phyloP scores from a whole-genome alignment of 2,888 invertebrate species.

The Agrilus mali region DNA sequence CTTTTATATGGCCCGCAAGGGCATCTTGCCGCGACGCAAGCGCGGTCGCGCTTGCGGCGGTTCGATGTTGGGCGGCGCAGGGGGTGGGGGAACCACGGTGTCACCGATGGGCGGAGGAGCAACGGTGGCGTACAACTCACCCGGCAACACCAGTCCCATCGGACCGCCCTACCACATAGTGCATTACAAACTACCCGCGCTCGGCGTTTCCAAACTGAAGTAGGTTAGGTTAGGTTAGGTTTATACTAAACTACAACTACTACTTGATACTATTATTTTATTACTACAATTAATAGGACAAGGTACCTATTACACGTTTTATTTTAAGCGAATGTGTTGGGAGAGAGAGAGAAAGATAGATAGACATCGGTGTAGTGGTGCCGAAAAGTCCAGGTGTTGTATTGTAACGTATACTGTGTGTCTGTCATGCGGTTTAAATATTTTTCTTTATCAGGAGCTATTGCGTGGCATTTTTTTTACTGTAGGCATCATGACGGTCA shows the following conservation, averaged over 20 bases:
- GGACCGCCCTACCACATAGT: constrained; percentile 66
- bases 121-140: constrained; percentile 29
- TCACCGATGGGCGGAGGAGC: constrained; percentile 19
- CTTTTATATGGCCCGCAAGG: constrained; percentile 80
- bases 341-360: too few relatives aligned
- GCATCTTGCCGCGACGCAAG: constrained; percentile 65
- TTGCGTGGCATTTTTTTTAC: too few relatives aligned
- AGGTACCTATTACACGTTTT: too few relatives aligned
- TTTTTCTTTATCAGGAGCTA: too few relatives aligned
- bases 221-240: constrained; percentile 16
- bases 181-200: constrained; percentile 58
- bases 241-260: not conserved
- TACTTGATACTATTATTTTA: too few relatives aligned
- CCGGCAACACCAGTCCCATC: constrained; percentile 47
- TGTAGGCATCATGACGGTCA: too few relatives aligned
- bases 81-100: constrained; percentile 17
- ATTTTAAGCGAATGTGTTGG: too few relatives aligned
- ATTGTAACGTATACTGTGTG: too few relatives aligned
- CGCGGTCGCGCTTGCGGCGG: constrained; percentile 52
- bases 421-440: too few relatives aligned
- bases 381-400: too few relatives aligned
- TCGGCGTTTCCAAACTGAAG: constrained; percentile 39
- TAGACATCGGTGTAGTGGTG: too few relatives aligned
- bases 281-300: not conserved
- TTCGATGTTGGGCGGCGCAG: constrained; percentile 27